Conservation (phyloP, 2,888 invertebrate genomes). For the Prenolepis imparis region DNA sequence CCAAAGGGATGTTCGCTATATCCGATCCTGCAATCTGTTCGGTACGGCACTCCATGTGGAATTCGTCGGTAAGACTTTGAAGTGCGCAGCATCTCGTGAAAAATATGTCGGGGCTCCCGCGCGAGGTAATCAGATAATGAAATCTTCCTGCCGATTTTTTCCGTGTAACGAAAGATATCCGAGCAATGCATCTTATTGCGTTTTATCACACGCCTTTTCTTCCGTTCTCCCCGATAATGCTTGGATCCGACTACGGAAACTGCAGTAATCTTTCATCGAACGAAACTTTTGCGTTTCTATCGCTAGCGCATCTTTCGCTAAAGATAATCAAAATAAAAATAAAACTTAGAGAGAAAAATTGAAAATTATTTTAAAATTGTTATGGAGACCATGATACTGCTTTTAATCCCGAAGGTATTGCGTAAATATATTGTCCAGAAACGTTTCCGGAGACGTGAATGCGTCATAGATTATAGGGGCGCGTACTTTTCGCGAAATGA, state of each 20-base stretch:
- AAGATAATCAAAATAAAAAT: not conserved
- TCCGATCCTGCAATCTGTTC: conserved; percentile 47
- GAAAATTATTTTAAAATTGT: conserved; percentile 1
- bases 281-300: not conserved
- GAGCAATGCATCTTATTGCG: conserved; percentile 38
- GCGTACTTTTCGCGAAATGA: conserved; percentile 18
- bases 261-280: not conserved
- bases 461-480: conserved; percentile 1
- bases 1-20: conserved; percentile 50
- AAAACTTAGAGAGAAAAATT: not conserved
- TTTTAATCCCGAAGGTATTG: not conserved
- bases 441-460: not conserved
- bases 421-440: conserved; percentile 22
- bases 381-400: not conserved
- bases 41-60: conserved; percentile 40
- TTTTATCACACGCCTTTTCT: conserved; percentile 19
- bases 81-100: conserved; percentile 22
- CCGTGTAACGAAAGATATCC: conserved; percentile 31
- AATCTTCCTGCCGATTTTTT: conserved; percentile 36
- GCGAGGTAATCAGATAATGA: conserved; percentile 49
- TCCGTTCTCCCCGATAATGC: not conserved
- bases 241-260: not conserved
- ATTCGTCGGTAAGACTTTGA: conserved; percentile 57
- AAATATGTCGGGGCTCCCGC: conserved; percentile 21
- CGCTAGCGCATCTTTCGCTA: not conserved